A percentile compares a stretch with the other conserved stretches of the same genome.
These are phyloP conservation scores for Chromobotia macracanthus DNA, from an alignment of 2,797 vertebrate species.

Conservation along the genomic window DNA sequence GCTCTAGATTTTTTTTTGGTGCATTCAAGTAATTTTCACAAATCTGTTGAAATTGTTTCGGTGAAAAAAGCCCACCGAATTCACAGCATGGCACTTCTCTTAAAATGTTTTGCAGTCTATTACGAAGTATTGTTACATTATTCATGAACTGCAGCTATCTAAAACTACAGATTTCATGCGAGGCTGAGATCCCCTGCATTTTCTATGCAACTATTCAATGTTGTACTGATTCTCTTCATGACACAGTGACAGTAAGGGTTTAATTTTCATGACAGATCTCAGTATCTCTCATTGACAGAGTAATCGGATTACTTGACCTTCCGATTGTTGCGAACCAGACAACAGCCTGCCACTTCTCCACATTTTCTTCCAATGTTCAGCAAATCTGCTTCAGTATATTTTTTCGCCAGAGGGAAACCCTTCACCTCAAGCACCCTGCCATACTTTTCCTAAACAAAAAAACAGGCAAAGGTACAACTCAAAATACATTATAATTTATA, in stretches of 20 bases:
- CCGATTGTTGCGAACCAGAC: slow-evolving; percentile 42
- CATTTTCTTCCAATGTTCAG: slow-evolving; percentile 55
- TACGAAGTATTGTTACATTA: too few relatives aligned
- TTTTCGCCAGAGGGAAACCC: slow-evolving; percentile 35
- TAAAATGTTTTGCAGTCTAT: too few relatives aligned
- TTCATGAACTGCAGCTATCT: too few relatives aligned
- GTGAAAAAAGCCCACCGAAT: too few relatives aligned
- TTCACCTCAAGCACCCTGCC: slow-evolving; percentile 35
- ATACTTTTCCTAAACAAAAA: not conserved
- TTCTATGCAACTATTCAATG: not conserved
- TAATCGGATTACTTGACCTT: slow-evolving; percentile 51
- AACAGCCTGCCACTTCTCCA: slow-evolving; percentile 61
- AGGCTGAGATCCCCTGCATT: not conserved
- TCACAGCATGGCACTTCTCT: too few relatives aligned
- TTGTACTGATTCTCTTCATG: not conserved
- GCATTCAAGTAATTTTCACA: not conserved
- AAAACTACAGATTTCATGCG: too few relatives aligned
- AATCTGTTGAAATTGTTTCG: not conserved
- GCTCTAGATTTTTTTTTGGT: too few relatives aligned
- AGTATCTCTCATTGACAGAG: not conserved
- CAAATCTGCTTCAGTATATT: slow-evolving; percentile 57
- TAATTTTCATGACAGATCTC: not conserved
- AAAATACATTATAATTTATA: not conserved
- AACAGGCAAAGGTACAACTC: not conserved
- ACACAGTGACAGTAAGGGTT: not conserved